Base-by-base conservation (phyloP, 2,888 invertebrate genomes). In the Caenorhabditis afra region DNA sequence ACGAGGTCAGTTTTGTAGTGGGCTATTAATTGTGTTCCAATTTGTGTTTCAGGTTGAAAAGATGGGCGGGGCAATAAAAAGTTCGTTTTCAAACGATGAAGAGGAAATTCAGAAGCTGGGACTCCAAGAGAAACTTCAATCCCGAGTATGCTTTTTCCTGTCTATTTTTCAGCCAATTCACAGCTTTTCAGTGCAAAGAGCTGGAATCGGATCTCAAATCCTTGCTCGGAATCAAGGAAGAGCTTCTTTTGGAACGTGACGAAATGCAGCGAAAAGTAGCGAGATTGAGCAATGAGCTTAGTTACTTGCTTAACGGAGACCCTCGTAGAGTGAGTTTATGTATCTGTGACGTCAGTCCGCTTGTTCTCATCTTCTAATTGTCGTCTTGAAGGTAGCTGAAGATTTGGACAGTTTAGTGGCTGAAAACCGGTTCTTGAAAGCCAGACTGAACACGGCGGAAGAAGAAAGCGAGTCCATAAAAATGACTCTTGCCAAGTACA, bases 351-450 rank as follows among this genome's bases (percentile, higher is more conserved):
- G n/a, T n/a, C n/a, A n/a, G n/a, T n/a, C n/a, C n/a, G n/a, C 37
- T 12, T 59, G n/a, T 1, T 39, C 16, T 55, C n/a, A 8, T 50
- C 14, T 20, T 44, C 23, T 37, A 73, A 59, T 66, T 61, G 66
- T 52, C 49, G 52, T 61, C 39, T 57, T 77, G 57, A 22, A 85
- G 85, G 81, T 85, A 18, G 83, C 81, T 3, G 82, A 82, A 71
- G 87, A 87, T 77, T 53, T 87, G 45, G 86, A 87, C 61, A 73
- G 78, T 50, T 66, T 87, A 18, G 59, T 86, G 57, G 86, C 86
- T 1, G 87, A 87, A 57, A 87, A 87, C 66, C 81, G 87, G 52
- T 92, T 91, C 91, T 92, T 95, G 61, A 94, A 95, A 91, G 95
- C 84, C 14, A 81, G 83, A 53, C 68, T 85, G 49, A 81, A 82